Evolutionary conservation across 1,140 invertebrate genomes (phyloP).

Genomic region (Hormaphis cornu): DNA sequence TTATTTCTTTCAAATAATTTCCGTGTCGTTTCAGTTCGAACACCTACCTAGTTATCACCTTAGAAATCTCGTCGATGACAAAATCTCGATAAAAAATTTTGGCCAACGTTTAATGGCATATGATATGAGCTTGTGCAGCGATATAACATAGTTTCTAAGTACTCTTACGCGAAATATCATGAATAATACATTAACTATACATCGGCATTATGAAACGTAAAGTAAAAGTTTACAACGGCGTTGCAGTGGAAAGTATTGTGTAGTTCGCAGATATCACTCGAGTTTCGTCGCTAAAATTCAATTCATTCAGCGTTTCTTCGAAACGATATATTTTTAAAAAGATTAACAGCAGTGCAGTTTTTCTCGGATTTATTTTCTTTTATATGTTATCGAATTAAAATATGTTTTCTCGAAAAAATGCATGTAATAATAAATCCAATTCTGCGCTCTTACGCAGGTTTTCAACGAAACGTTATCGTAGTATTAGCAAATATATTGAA

Average conservation of each 20-base stretch:
- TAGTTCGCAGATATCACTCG: background rate
- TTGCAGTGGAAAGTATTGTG: background rate
- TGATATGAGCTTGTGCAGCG: background rate
- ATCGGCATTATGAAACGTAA: background rate
- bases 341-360: too few species aligned
- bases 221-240: background rate
- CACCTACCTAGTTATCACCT: background rate
- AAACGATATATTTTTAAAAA: too few species aligned
- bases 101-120: background rate
- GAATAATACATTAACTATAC: conserved; percentile 15
- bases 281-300: background rate
- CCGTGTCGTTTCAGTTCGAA: too few species aligned
- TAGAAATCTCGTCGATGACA: background rate
- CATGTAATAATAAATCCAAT: too few species aligned
- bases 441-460: too few species aligned
- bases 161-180: background rate
- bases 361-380: too few species aligned
- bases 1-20: background rate
- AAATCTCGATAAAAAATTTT: background rate
- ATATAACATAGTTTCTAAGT: conserved; percentile 3
- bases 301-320: background rate
- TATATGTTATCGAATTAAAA: too few species aligned
- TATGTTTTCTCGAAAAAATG: too few species aligned
- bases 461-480: too few species aligned
- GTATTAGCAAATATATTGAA: too few species aligned